Percentiles rank a stretch among this genome's conserved stretches.
These are phyloP conservation scores for Electrophaes corylata DNA, from an alignment of 2,888 invertebrate genomes.

Conservation along the genomic window DNA sequence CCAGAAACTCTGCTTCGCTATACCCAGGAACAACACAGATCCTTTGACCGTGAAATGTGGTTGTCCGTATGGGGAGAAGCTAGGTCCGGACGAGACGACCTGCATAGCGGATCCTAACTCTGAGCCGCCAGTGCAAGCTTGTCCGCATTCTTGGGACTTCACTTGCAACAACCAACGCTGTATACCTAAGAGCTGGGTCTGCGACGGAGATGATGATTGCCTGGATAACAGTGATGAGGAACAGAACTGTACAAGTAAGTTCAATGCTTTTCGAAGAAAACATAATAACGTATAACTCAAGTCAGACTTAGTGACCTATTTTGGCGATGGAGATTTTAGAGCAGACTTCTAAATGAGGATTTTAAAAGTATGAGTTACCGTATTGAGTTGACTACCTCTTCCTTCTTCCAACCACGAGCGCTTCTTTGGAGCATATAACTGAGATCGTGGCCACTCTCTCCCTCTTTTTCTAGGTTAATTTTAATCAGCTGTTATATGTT, in stretches of 20 bases:
- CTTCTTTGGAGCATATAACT: no score
- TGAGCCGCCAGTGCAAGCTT: slow-evolving; percentile 94
- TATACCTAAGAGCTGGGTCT: slow-evolving; percentile 97
- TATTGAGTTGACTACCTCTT: no score
- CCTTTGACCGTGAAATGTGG: slow-evolving; percentile 89
- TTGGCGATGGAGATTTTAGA: not conserved
- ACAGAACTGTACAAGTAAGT: slow-evolving; percentile 96
- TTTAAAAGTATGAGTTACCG: no score
- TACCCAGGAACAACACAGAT: slow-evolving; percentile 86
- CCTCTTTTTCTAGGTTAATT: no score
- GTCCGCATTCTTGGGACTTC: slow-evolving; percentile 96
- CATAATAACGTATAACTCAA: not conserved
- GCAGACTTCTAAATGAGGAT: no score
- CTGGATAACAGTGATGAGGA: slow-evolving; percentile 97
- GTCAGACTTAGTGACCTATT: not conserved
- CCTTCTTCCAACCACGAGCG: no score
- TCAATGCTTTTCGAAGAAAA: not conserved
- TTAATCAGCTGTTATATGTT: no score
- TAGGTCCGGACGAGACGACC: slow-evolving; percentile 87
- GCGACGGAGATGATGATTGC: slow-evolving; percentile 98
- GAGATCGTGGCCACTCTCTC: no score
- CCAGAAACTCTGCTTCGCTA: slow-evolving; percentile 97
- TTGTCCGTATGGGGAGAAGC: slow-evolving; percentile 96
- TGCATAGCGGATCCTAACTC: slow-evolving; percentile 93
- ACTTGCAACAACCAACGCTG: slow-evolving; percentile 96